Conservation (phyloP, 1,140 invertebrate species). For the Phymorhynchus buccinoides region DNA sequence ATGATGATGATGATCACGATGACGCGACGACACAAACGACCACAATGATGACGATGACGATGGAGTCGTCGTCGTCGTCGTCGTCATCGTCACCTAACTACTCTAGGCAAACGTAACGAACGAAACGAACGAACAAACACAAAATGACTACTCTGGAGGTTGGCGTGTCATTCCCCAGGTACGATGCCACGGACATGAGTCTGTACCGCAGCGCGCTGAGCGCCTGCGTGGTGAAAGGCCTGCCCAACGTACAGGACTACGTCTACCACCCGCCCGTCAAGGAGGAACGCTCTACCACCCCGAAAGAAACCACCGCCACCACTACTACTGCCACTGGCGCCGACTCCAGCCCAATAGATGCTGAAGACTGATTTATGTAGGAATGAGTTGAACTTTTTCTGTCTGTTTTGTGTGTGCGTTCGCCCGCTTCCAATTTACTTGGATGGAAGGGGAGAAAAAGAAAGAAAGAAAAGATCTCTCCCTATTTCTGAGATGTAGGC, state of each 20-base stretch:
- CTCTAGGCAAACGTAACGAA: background rate
- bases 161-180: constrained; percentile 65
- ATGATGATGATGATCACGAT: background rate
- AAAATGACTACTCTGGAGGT: too few species aligned
- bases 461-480: too few species aligned
- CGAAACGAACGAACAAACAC: too few species aligned
- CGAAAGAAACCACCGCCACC: constrained; percentile 30
- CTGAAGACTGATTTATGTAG: background rate
- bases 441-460: too few species aligned
- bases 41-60: background rate
- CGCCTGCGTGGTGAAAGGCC: constrained; percentile 86
- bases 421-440: background rate
- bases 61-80: too few species aligned
- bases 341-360: background rate
- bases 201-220: constrained; percentile 87
- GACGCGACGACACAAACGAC: background rate
- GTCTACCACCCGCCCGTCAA: constrained; percentile 73
- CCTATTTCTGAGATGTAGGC: background rate
- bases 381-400: background rate
- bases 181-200: constrained; percentile 92
- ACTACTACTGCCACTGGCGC: background rate
- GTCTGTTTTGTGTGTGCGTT: background rate
- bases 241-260: constrained; percentile 91
- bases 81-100: background rate
- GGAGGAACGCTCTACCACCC: constrained; percentile 18